A percentile compares a stretch with the other conserved stretches of the same genome.
These are phyloP conservation scores for Decapterus maruadsi DNA, from an alignment of 2,797 vertebrate genomes.

Conservation along the genomic window DNA sequence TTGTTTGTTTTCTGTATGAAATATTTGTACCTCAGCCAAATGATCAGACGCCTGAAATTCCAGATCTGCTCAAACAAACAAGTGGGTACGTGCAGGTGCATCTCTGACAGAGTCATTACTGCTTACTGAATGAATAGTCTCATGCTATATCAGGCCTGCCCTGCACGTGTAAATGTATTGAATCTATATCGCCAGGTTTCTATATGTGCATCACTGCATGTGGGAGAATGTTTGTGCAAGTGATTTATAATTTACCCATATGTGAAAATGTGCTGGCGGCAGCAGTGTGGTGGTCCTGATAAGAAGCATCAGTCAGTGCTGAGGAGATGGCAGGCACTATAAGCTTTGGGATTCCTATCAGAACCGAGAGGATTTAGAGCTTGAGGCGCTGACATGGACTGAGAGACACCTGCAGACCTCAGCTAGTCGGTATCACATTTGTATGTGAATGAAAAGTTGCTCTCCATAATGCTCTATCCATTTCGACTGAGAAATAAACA, in stretches of 20 bases:
- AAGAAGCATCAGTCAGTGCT: slow-evolving; percentile 79
- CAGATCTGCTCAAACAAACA: not conserved
- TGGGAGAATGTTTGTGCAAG: slow-evolving; percentile 55
- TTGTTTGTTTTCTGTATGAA: not conserved
- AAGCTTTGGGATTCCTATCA: slow-evolving; percentile 83
- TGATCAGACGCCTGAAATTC: not conserved
- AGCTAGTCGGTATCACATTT: slow-evolving; percentile 59
- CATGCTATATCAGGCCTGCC: not conserved
- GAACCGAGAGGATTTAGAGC: slow-evolving; percentile 76
- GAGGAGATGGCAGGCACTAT: slow-evolving; percentile 80
- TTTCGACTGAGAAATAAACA: slow-evolving; percentile 25
- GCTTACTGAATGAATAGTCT: slow-evolving; percentile 6
- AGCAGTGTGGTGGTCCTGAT: slow-evolving; percentile 82
- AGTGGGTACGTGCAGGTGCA: not conserved
- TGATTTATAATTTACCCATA: slow-evolving; percentile 70
- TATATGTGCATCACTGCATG: slow-evolving; percentile 45
- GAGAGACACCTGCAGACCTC: slow-evolving; percentile 77
- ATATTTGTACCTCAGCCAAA: not conserved
- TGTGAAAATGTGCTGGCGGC: slow-evolving; percentile 80
- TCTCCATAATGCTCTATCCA: slow-evolving; percentile 9
- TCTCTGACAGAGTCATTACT: slow-evolving; percentile 14
- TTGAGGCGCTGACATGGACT: slow-evolving; percentile 71
- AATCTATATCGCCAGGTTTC: slow-evolving; percentile 29
- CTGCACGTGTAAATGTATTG: slow-evolving; percentile 1
- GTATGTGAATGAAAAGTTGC: slow-evolving; percentile 30